phyloP scores from a whole-genome alignment of 2,797 vertebrate species.

The Natrix natrix region DNA sequence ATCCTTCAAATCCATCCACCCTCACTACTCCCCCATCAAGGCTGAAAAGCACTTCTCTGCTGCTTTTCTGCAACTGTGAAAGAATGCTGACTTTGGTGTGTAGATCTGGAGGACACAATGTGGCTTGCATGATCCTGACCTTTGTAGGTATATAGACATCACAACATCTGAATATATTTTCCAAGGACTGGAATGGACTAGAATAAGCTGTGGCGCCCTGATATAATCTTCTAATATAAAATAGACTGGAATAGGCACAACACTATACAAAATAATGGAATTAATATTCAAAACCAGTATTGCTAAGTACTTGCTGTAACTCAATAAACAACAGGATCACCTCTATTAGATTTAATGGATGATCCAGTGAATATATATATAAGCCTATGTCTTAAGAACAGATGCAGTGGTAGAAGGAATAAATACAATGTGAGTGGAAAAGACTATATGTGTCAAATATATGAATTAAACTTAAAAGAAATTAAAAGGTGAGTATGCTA shows the following conservation, averaged over 20 bases:
- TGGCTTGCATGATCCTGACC: neutral
- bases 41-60: neutral
- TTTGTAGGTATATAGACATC: neutral
- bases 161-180: neutral
- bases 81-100: neutral
- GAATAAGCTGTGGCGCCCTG: neutral
- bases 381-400: neutral
- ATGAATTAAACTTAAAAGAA: neutral
- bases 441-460: neutral
- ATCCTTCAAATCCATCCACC: neutral
- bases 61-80: neutral
- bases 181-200: neutral
- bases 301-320: neutral
- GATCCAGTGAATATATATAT: neutral
- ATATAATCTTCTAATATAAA: neutral
- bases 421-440: neutral
- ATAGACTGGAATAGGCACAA: neutral
- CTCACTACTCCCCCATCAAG: neutral
- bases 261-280: neutral
- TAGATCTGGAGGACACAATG: neutral
- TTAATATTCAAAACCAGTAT: neutral
- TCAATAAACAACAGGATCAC: neutral
- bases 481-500: neutral
- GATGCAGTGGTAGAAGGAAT: neutral
- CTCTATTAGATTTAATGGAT: neutral